These are phyloP conservation scores for Leucosticte australis DNA, from an alignment of 2,113 vertebrate genomes.

Conservation along the genomic window DNA sequence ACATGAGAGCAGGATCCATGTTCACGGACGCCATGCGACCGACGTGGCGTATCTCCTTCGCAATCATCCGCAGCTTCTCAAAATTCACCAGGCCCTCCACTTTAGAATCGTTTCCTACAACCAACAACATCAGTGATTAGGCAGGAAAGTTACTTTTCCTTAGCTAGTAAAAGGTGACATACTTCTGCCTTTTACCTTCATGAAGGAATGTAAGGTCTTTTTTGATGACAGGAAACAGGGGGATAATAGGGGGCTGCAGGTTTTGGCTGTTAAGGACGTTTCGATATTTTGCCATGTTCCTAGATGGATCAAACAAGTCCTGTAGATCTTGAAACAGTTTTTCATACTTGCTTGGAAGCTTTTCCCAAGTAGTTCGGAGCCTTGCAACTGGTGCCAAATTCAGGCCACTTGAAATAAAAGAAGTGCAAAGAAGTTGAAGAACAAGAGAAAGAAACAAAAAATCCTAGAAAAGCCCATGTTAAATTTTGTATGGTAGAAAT, in stretches of 20 bases:
- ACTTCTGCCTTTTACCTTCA: slow-evolving; percentile 80
- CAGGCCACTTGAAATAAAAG: slow-evolving; percentile 81
- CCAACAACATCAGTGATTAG: background rate
- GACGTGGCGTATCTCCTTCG: slow-evolving; percentile 97
- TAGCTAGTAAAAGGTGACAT: background rate
- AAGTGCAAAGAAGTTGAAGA: background rate
- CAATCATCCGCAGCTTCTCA: slow-evolving; percentile 98
- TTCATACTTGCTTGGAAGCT: slow-evolving; percentile 97
- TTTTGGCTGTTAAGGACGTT: slow-evolving; percentile 98
- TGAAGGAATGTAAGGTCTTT: slow-evolving; percentile 99
- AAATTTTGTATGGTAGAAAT: background rate
- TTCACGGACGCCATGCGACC: slow-evolving; percentile 97
- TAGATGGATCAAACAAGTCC: slow-evolving; percentile 97
- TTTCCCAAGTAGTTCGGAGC: slow-evolving; percentile 97
- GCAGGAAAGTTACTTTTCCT: background rate
- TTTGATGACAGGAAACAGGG: slow-evolving; percentile 97
- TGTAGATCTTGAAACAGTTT: slow-evolving; percentile 97
- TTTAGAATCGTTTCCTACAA: slow-evolving; percentile 94
- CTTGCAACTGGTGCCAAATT: slow-evolving; percentile 95
- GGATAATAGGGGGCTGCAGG: slow-evolving; percentile 95
- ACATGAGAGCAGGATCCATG: slow-evolving; percentile 99
- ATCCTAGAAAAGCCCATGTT: background rate
- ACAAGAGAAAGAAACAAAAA: background rate
- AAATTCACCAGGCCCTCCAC: slow-evolving; percentile 98
- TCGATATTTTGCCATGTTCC: slow-evolving; percentile 98